Evolutionary conservation across 2,113 vertebrate genomes (phyloP), one percentile per base, ranked within the genome.

Genomic region (Elaphurus davidianus): DNA sequence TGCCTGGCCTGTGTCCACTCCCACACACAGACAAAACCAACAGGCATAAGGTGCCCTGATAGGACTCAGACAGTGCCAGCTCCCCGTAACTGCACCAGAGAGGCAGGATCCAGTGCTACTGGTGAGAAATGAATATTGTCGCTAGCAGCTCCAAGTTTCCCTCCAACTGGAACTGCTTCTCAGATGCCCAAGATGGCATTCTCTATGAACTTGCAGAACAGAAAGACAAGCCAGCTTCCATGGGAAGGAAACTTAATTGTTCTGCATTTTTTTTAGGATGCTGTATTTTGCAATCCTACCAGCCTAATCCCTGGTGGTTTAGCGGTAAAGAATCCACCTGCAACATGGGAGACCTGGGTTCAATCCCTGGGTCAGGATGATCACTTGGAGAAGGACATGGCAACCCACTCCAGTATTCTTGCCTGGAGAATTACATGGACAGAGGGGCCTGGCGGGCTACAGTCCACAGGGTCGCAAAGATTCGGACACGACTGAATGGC

Each of bases 151-250:
- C 47, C 4, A 2, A 13, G 55, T 28, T 17, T 2, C 43, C 25
- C 67, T 57, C 91, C 79, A 7, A 12, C 67, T 6, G 11, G 5
- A 67, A 30, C 40, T 1, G 7, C 12, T 19, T 36, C 43, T 13
- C 25, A 4, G 47, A 28, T 3, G 1, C 33, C 7, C 33, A 21
- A 0, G 10, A 13, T 1, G 9, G 0, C n/a, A 0, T 5, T n/a
- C 30, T 30, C 2, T 5, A 36, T 5, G 4, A 25, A 10, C 43
- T 2, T 27, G 30, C 47, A 7, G 2, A 14, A 8, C 1, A 8
- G 25, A 3, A 5, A 50, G 83, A 15, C 13, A 6, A 0, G 0
- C 9, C 0, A 40, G 30, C 0, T 1, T 6, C 1, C 1, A 7
- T 0, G 9, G 78, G n/a, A 1, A 10, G 43, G 36, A 6, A 19